phyloP scores from a whole-genome alignment of 2,113 vertebrate species.

The Protobothrops mucrosquamatus region DNA sequence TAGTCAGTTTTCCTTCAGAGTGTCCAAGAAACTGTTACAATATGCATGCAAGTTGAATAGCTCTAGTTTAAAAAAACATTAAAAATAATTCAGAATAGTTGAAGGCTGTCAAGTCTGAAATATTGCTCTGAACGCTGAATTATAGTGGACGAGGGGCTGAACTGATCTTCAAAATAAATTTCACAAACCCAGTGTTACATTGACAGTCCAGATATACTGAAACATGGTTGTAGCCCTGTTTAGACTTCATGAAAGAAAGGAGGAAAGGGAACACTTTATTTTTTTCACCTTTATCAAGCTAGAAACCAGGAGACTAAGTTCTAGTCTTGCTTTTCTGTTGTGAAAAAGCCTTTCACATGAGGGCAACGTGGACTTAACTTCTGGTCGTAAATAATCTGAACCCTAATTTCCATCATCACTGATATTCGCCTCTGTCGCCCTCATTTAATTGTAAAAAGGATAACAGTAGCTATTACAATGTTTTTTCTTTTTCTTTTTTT shows the following conservation, averaged over 20 bases:
- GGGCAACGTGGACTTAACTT: not conserved
- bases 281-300: not conserved
- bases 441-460: not conserved
- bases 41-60: not conserved
- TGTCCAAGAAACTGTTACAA: not conserved
- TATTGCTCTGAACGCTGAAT: not conserved
- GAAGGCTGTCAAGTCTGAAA: not conserved
- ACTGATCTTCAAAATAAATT: not conserved
- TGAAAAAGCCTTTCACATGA: not conserved
- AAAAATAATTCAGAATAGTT: not conserved
- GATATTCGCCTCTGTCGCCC: not conserved
- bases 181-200: not conserved
- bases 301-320: not conserved
- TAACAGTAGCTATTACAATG: too few relatives aligned
- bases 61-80: not conserved
- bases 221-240: not conserved
- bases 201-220: not conserved
- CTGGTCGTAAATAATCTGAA: not conserved
- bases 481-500: not conserved
- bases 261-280: not conserved
- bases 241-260: not conserved
- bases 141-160: not conserved
- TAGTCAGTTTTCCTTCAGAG: not conserved
- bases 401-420: not conserved
- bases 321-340: not conserved